Conservation (phyloP, 2,888 invertebrate species). For the Diaprepes abbreviatus region DNA sequence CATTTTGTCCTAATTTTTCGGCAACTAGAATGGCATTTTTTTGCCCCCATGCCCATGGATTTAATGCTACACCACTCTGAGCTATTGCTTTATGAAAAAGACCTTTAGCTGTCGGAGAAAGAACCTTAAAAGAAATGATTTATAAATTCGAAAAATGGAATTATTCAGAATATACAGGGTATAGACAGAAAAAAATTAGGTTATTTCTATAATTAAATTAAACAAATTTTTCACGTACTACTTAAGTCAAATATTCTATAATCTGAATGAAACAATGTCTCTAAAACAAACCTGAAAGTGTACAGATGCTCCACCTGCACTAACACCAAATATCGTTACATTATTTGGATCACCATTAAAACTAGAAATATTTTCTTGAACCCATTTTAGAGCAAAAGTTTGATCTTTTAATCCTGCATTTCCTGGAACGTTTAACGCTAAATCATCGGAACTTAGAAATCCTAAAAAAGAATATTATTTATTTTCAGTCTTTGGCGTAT, state of each 20-base stretch:
- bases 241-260: too few species aligned
- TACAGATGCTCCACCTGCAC: constrained; percentile 82
- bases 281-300: constrained; percentile 73
- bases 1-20: constrained; percentile 55
- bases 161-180: too few species aligned
- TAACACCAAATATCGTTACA: constrained; percentile 78
- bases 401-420: too few species aligned
- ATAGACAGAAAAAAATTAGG: too few species aligned
- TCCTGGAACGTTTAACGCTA: too few species aligned
- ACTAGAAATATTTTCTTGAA: constrained; percentile 75
- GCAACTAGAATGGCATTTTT: constrained; percentile 42
- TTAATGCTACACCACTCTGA: constrained; percentile 55
- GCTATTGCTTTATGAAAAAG: constrained; percentile 54
- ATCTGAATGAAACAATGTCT: too few species aligned
- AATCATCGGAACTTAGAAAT: too few species aligned
- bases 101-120: constrained; percentile 67
- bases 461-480: too few species aligned
- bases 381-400: constrained; percentile 34
- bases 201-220: too few species aligned
- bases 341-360: constrained; percentile 81
- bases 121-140: constrained; percentile 51
- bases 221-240: too few species aligned
- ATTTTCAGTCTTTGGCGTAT: too few species aligned
- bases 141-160: too few species aligned
- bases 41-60: constrained; percentile 51